Conservation (phyloP, 1,140 invertebrate species). For the Harpegnathos saltator region DNA sequence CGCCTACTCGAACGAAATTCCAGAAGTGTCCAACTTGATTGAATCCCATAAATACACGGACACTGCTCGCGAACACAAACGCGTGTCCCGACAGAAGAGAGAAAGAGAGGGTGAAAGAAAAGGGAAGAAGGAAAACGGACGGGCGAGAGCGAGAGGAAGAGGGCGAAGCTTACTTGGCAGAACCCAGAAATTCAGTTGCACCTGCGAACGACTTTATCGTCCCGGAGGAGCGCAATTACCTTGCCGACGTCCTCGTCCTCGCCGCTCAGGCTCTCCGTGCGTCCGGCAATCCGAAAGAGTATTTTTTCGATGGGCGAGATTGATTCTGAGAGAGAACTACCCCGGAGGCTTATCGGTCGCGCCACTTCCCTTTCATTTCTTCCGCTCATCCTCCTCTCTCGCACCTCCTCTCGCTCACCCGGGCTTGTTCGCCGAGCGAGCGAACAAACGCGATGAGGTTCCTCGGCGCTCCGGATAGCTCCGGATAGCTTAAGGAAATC, state of each 20-base stretch:
- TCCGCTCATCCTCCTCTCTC: background rate
- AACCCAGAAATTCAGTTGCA: slow-evolving; percentile 44
- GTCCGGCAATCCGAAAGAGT: slow-evolving; percentile 57
- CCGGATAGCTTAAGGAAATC: slow-evolving; percentile 31
- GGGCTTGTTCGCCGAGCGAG: slow-evolving; percentile 11
- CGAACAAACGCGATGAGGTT: slow-evolving; percentile 3
- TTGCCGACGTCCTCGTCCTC: background rate
- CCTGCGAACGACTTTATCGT: slow-evolving; percentile 44
- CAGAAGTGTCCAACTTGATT: slow-evolving; percentile 47
- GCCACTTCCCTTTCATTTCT: slow-evolving; percentile 40
- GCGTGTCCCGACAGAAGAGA: slow-evolving; percentile 1
- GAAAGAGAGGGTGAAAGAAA: background rate
- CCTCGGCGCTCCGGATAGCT: slow-evolving; percentile 3
- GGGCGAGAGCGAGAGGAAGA: background rate
- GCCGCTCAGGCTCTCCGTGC: slow-evolving; percentile 3
- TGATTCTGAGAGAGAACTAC: slow-evolving; percentile 51
- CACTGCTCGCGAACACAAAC: background rate
- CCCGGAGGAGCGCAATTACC: slow-evolving; percentile 41
- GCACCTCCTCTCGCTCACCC: slow-evolving; percentile 5
- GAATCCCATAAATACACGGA: slow-evolving; percentile 46
- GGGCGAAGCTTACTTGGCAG: slow-evolving; percentile 23
- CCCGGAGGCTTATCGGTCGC: slow-evolving; percentile 30
- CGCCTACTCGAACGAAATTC: slow-evolving; percentile 17
- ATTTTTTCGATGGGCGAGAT: slow-evolving; percentile 53
- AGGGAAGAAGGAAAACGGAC: background rate